Evolutionary conservation across 2,888 invertebrate species (phyloP).

Genomic region (Vesta saturnalis): DNA sequence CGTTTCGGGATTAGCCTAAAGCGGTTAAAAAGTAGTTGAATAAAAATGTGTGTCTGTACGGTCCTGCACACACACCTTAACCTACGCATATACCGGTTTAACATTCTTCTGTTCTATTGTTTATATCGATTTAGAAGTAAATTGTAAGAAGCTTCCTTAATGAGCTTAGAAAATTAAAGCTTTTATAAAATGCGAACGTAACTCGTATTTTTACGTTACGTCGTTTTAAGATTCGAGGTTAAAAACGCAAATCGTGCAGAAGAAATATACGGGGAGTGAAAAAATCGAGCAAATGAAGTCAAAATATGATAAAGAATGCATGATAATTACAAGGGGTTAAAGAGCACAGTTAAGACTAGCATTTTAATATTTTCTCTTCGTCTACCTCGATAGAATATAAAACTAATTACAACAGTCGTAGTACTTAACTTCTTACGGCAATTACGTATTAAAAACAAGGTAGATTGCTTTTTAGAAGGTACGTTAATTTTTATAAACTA

Average conservation of each 20-base stretch:
- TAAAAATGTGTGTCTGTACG: too few species aligned
- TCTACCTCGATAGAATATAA: constrained; percentile 27
- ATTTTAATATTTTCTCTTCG: constrained; percentile 30
- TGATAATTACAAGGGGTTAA: constrained; percentile 54
- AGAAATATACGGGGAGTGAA: constrained; percentile 33
- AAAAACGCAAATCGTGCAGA: constrained; percentile 13
- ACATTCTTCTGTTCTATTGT: constrained; percentile 6
- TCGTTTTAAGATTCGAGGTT: too few species aligned
- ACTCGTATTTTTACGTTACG: background rate
- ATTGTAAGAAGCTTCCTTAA: too few species aligned
- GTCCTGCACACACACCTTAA: background rate
- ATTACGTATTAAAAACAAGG: constrained; percentile 57
- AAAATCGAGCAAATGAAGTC: constrained; percentile 47
- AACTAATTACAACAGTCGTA: constrained; percentile 48
- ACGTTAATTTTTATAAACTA: constrained; percentile 47
- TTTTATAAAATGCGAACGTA: background rate
- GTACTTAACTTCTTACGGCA: constrained; percentile 47
- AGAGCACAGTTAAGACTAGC: constrained; percentile 27
- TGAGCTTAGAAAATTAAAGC: constrained; percentile 20
- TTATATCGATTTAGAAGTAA: constrained; percentile 11
- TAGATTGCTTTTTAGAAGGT: constrained; percentile 53
- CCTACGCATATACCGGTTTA: too few species aligned
- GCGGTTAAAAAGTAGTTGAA: background rate
- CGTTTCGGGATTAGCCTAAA: constrained; percentile 2
- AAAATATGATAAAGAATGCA: constrained; percentile 59